Evolutionary conservation across 2,888 invertebrate species (phyloP).

Genomic region (Netelia virgata): DNA sequence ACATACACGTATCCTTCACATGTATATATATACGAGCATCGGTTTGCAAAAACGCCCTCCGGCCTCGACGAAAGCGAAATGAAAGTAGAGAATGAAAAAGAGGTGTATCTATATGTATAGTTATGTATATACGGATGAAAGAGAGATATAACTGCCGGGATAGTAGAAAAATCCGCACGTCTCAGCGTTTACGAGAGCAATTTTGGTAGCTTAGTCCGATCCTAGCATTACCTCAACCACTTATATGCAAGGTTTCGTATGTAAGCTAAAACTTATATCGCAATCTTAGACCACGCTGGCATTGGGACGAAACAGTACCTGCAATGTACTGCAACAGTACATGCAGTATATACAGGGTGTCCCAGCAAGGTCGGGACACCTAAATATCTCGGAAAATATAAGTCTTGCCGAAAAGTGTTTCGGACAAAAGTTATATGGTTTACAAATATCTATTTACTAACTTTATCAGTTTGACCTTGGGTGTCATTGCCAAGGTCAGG

Average conservation of each 20-base stretch:
- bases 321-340: no score
- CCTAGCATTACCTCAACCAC: constrained; percentile 56
- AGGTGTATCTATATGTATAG: neutral
- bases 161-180: constrained; percentile 68
- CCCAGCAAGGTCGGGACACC: no score
- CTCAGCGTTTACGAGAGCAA: constrained; percentile 68
- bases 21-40: constrained; percentile 62
- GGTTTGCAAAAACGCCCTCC: constrained; percentile 57
- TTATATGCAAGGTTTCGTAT: constrained; percentile 21
- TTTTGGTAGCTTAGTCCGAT: constrained; percentile 65
- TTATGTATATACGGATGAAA: constrained; percentile 5
- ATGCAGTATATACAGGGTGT: no score
- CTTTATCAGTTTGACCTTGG: no score
- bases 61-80: constrained; percentile 54
- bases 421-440: no score
- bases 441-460: no score
- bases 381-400: no score
- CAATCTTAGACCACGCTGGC: constrained; percentile 28
- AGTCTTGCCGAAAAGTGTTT: no score
- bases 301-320: neutral
- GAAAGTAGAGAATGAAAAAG: constrained; percentile 61
- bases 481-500: no score
- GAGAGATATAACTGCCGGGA: constrained; percentile 56
- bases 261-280: constrained; percentile 28
- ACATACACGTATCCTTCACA: neutral